Evolutionary conservation across 2,113 vertebrate species (phyloP).

Genomic region (Hydrochoerus hydrochaeris): DNA sequence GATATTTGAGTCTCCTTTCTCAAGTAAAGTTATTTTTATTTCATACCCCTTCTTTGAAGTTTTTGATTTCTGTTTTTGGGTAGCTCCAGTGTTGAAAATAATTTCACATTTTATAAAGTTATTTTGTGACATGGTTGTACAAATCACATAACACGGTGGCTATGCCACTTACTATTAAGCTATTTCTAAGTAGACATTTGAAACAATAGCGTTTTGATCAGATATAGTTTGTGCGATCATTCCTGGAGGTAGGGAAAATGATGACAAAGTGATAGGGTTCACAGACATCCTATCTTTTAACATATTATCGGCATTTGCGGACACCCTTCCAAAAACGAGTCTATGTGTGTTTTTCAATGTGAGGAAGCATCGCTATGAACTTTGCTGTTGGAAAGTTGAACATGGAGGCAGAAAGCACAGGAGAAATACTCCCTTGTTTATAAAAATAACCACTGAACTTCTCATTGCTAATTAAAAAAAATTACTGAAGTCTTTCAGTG

Average conservation of each 20-base stretch:
- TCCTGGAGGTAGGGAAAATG: neutral
- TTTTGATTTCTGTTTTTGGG: neutral
- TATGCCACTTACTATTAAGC: neutral
- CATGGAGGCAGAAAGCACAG: neutral
- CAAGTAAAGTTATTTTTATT: neutral
- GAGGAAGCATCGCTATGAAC: neutral
- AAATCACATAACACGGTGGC: neutral
- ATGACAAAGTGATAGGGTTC: neutral
- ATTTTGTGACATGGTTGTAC: neutral
- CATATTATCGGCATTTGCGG: neutral
- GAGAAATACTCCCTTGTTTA: neutral
- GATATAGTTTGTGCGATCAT: neutral
- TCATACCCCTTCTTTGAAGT: neutral
- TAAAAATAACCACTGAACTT: conserved; percentile 23
- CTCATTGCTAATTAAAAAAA: conserved; percentile 43
- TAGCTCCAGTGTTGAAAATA: neutral
- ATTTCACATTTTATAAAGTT: neutral
- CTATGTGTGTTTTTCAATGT: neutral
- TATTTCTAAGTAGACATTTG: neutral
- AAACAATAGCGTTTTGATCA: conserved; percentile 17
- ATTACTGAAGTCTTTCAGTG: conserved; percentile 34
- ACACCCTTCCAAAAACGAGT: neutral
- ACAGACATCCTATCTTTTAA: neutral
- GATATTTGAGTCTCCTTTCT: neutral
- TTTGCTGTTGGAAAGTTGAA: neutral